Conservation (phyloP, 2,113 vertebrate species). For the Nibea coibor region DNA sequence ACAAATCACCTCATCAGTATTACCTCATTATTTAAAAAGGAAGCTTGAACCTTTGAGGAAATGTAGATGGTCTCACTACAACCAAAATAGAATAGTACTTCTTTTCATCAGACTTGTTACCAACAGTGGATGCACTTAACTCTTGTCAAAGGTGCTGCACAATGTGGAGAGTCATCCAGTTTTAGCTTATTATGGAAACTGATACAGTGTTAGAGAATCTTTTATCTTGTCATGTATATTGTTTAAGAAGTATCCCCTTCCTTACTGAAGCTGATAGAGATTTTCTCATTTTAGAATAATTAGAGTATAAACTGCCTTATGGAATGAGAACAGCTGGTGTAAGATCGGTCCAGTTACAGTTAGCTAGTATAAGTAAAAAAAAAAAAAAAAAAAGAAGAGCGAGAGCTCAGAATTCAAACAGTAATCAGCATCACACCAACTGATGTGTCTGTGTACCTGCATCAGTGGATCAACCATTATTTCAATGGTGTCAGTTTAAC, state of each 20-base stretch:
- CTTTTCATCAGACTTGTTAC: constrained; percentile 34
- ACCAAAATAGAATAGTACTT: constrained; percentile 65
- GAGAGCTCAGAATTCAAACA: not conserved
- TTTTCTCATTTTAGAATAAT: constrained; percentile 5
- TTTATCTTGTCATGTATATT: not conserved
- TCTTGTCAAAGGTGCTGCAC: constrained; percentile 16
- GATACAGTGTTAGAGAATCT: constrained; percentile 2
- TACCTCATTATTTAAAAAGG: constrained; percentile 77
- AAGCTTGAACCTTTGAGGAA: constrained; percentile 62
- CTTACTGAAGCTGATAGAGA: not conserved
- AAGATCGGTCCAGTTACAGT: not conserved
- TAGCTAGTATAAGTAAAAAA: not conserved
- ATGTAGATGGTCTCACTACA: constrained; percentile 52
- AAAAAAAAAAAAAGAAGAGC: too few relatives aligned
- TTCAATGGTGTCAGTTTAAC: not conserved
- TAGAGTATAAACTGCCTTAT: not conserved
- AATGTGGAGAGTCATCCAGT: constrained; percentile 12
- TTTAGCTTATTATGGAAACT: not conserved
- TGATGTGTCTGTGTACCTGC: not conserved
- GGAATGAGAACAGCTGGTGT: not conserved
- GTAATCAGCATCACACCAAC: too few relatives aligned
- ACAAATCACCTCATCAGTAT: constrained; percentile 83
- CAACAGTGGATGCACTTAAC: constrained; percentile 61
- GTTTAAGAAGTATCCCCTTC: constrained; percentile 1
- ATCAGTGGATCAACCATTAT: not conserved